phyloP scores from a whole-genome alignment of 1,140 invertebrate genomes.

The Coenobita brevimanus region DNA sequence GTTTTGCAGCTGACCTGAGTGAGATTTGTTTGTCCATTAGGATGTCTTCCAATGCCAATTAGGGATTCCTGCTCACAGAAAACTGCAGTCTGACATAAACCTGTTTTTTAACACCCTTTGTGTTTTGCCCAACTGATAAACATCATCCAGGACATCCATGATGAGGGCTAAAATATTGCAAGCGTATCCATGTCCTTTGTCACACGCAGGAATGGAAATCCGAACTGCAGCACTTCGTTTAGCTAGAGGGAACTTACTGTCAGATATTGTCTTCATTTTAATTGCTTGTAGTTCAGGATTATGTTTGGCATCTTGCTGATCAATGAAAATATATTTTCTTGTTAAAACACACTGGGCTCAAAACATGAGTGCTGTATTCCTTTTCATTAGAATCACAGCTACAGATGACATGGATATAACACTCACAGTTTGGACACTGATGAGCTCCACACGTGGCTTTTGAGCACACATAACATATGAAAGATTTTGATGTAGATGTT shows the following conservation, averaged over 20 bases:
- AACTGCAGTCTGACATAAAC: background rate
- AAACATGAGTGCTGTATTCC: background rate
- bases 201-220: background rate
- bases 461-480: background rate
- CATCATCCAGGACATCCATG: background rate
- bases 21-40: background rate
- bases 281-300: background rate
- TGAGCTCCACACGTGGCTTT: background rate
- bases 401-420: background rate
- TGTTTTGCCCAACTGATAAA: background rate
- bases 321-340: background rate
- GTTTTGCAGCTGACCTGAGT: background rate
- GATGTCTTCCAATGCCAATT: background rate
- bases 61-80: background rate
- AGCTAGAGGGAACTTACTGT: background rate
- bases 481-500: too few species aligned
- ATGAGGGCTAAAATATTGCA: background rate
- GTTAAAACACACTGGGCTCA: background rate
- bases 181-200: background rate
- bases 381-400: background rate
- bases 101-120: constrained; percentile 5
- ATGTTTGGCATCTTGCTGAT: background rate
- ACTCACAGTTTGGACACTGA: background rate
- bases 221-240: background rate
- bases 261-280: background rate